A percentile compares a stretch with the other conserved stretches of the same genome.
These are phyloP conservation scores for Dinothrombium tinctorium DNA, from an alignment of 1,140 invertebrate genomes.

Conservation along the genomic window DNA sequence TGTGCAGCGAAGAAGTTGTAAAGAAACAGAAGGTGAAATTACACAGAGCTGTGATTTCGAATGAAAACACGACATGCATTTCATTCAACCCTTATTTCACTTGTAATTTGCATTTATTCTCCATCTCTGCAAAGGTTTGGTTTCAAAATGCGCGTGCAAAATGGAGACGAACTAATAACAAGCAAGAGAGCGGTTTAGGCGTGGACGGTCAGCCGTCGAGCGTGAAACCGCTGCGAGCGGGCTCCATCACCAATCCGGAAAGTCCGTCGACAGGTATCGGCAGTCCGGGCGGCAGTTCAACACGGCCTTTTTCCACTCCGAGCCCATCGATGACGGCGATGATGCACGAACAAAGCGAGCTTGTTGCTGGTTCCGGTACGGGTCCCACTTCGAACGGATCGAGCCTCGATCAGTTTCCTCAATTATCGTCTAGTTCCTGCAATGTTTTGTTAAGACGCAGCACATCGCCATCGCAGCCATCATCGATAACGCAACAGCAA, in stretches of 20 bases:
- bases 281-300: slow-evolving; percentile 9
- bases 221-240: too few relatives aligned
- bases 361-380: neutral
- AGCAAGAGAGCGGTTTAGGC: slow-evolving; percentile 35
- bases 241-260: slow-evolving; percentile 4
- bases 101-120: neutral
- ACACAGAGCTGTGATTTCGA: too few relatives aligned
- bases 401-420: neutral
- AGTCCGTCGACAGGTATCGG: slow-evolving; percentile 11
- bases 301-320: slow-evolving; percentile 10
- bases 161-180: slow-evolving; percentile 76
- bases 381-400: neutral
- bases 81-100: too few relatives aligned
- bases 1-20: too few relatives aligned
- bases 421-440: neutral
- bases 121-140: slow-evolving; percentile 56
- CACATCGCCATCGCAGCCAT: too few relatives aligned
- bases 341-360: neutral
- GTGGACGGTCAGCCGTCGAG: slow-evolving; percentile 3
- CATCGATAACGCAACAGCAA: too few relatives aligned
- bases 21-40: too few relatives aligned
- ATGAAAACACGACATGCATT: too few relatives aligned
- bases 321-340: slow-evolving; percentile 1
- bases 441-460: too few relatives aligned
- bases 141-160: slow-evolving; percentile 96